Conservation (phyloP, 1,140 invertebrate genomes). For the Drosophila triauraria region DNA sequence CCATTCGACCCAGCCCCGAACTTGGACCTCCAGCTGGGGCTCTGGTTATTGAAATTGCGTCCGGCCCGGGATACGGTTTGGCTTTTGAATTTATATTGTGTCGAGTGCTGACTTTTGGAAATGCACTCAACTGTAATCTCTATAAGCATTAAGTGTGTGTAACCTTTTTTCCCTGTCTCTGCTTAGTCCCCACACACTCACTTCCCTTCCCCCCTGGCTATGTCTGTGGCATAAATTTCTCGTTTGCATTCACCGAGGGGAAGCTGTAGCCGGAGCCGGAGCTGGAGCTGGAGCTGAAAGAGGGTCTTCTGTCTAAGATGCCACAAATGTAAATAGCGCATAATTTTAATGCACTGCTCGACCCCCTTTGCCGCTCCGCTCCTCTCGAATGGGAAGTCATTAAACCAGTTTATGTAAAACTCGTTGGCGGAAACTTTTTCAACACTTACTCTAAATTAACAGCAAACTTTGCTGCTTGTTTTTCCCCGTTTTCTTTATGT, state of each 20-base stretch:
- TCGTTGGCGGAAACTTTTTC: slow-evolving; percentile 70
- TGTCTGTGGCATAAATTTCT: slow-evolving; percentile 51
- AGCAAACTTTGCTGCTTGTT: slow-evolving; percentile 67
- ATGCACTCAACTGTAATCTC: slow-evolving; percentile 75
- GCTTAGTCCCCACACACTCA: background rate
- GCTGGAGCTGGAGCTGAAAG: slow-evolving; percentile 7
- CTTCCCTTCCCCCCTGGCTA: background rate
- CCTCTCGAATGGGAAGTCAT: slow-evolving; percentile 51
- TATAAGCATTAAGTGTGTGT: slow-evolving; percentile 66
- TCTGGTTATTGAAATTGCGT: slow-evolving; percentile 68
- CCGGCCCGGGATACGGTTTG: slow-evolving; percentile 40
- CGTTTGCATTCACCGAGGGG: slow-evolving; percentile 37
- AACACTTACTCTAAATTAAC: slow-evolving; percentile 76
- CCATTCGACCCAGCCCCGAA: slow-evolving; percentile 65
- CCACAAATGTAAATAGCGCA: slow-evolving; percentile 57
- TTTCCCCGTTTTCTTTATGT: slow-evolving; percentile 41
- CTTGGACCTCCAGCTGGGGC: slow-evolving; percentile 67
- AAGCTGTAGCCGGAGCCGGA: background rate
- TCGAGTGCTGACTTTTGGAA: slow-evolving; percentile 75
- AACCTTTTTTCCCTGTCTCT: slow-evolving; percentile 37
- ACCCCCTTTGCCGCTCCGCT: slow-evolving; percentile 1
- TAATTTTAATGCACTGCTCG: slow-evolving; percentile 53
- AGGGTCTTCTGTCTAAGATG: slow-evolving; percentile 43
- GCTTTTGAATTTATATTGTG: slow-evolving; percentile 77
- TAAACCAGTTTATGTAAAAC: slow-evolving; percentile 76